Base-by-base conservation (phyloP, 2,797 vertebrate species). In the Acanthornis magna region DNA sequence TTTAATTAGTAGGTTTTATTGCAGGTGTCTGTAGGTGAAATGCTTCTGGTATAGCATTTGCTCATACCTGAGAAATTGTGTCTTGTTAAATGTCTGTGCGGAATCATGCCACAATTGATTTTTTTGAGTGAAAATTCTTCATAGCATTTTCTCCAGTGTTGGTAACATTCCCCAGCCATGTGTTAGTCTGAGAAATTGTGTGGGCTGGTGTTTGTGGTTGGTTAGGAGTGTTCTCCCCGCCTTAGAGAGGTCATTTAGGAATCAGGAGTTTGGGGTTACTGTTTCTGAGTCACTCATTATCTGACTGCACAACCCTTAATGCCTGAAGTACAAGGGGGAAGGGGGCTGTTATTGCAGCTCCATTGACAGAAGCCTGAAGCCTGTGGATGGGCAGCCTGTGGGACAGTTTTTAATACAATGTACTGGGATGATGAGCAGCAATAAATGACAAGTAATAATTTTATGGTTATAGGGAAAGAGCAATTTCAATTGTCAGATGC, bases 321-420 rank as follows among this genome's bases (percentile, higher is more conserved):
- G 25, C 57, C 13, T 84, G 16, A 14, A 4, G 3, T 23, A 6
- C 21, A 25, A n/a, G n/a, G n/a, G 53, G 34, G 27, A 11, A 34
- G 6, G 32, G 16, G 26, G 29, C 68, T 1, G 1, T 36, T 45
- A 4, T 0, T 80, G 23, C 45, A 36, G 13, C 29, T 74, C 6
- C 30, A 38, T 0, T 20, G 48, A 27, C 34, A 43, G 50, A 32
- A 55, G 21, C 21, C 27, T 75, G 9, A 13, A 74, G 53, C 6
- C 42, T 62, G 0, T 40, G 26, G 51, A 29, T 26, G 62, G 19
- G 29, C 50, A 60, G 42, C 8, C 43, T 61, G 2, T 32, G 16
- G n/a, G 32, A 29, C n/a, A 30, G 30, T 17, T 34, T 80, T 53
- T 23, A 25, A 15, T 47, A 4, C 13, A 23, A 9, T 21, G 29